Evolutionary conservation across 2,888 invertebrate genomes (phyloP).

Genomic region (Tetanocera ferruginea): DNA sequence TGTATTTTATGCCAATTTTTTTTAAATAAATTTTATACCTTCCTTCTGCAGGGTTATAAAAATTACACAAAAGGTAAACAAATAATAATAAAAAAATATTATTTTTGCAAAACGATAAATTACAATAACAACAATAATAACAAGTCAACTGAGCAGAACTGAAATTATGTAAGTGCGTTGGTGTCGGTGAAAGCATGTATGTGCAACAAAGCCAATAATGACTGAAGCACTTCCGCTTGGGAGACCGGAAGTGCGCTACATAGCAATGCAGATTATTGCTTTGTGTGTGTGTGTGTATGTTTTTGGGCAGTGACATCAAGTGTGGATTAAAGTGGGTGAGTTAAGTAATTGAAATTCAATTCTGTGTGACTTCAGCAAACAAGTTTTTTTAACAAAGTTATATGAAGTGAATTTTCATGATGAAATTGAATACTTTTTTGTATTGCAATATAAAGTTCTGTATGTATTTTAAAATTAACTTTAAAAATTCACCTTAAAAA

Average conservation of each 20-base stretch:
- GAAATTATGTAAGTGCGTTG: neutral
- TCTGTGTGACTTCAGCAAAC: neutral
- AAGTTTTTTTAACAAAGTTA: neutral
- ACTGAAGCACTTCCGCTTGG: constrained; percentile 18
- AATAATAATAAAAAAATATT: neutral
- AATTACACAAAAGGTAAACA: neutral
- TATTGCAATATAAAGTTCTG: no score
- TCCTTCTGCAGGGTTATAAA: no score
- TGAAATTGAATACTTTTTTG: no score
- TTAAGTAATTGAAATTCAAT: constrained; percentile 8
- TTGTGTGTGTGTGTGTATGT: no score
- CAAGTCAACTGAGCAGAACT: neutral
- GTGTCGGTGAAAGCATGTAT: neutral
- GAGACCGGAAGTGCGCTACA: neutral
- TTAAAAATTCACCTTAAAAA: no score
- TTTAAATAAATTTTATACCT: neutral
- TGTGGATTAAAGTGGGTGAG: no score
- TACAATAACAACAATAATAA: neutral
- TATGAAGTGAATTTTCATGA: no score
- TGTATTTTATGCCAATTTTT: neutral
- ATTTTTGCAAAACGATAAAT: neutral
- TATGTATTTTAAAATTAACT: no score
- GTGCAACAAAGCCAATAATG: neutral
- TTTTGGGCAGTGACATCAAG: no score
- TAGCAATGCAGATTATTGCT: neutral